phyloP scores from a whole-genome alignment of 2,888 invertebrate genomes.

The Cyclophora punctaria region DNA sequence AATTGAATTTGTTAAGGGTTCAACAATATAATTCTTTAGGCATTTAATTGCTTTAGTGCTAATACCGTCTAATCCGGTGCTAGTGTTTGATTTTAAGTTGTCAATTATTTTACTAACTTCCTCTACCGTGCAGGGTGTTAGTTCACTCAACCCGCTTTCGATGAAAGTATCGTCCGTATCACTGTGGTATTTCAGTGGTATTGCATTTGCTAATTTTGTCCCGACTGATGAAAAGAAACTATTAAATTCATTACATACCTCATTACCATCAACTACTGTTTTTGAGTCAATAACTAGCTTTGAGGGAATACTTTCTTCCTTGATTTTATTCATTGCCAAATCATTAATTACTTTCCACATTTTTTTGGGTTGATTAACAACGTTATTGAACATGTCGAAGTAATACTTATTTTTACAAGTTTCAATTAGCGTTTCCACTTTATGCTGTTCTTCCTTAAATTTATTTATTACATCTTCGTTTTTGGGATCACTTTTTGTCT shows the following conservation, averaged over 20 bases:
- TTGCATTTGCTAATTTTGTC: slow-evolving; percentile 8
- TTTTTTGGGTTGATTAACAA: neutral
- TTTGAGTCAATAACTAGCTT: neutral
- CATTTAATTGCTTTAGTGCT: no score
- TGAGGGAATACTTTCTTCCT: slow-evolving; percentile 3
- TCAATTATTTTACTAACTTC: neutral
- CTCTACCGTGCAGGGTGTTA: neutral
- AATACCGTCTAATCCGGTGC: no score
- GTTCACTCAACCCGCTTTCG: neutral
- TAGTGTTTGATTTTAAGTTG: neutral
- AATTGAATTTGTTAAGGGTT: no score
- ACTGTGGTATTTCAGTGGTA: slow-evolving; percentile 1
- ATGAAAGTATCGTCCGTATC: neutral
- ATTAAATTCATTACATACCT: slow-evolving; percentile 11
- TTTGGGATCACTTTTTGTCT: neutral
- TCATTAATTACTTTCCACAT: slow-evolving; percentile 5
- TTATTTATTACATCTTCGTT: neutral
- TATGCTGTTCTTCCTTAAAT: neutral
- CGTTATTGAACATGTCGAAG: neutral
- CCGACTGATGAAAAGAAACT: slow-evolving; percentile 10
- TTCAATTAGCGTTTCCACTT: neutral
- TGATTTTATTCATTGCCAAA: neutral
- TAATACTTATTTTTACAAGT: neutral
- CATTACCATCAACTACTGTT: neutral
- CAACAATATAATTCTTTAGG: no score